Percentiles rank a stretch among this genome's conserved stretches.
phyloP scores from a whole-genome alignment of 2,888 invertebrate genomes.

The Lacanobia wlatinum region DNA sequence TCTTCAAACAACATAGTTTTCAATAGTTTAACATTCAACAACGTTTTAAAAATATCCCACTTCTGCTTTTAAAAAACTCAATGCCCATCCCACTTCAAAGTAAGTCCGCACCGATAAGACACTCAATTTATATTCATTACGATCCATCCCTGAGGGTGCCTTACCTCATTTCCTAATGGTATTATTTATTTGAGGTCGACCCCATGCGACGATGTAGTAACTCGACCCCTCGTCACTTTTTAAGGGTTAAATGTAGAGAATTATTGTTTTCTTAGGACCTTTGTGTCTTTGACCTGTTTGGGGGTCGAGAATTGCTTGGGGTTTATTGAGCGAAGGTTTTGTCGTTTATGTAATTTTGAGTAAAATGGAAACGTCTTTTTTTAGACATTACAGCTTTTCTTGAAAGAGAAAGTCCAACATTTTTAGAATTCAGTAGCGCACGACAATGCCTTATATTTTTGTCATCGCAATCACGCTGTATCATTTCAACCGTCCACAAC shows the following conservation, averaged over 20 bases:
- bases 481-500: no score
- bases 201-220: constrained; percentile 36
- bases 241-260: constrained; percentile 53
- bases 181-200: constrained; percentile 61
- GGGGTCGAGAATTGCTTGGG: background rate
- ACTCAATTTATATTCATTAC: constrained; percentile 67
- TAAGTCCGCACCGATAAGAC: constrained; percentile 43
- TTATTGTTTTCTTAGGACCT: constrained; percentile 62
- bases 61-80: background rate
- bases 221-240: constrained; percentile 60
- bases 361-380: background rate
- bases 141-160: constrained; percentile 49
- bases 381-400: no score
- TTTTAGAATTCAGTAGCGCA: no score
- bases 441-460: no score
- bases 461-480: no score
- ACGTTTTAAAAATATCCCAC: background rate
- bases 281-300: constrained; percentile 12
- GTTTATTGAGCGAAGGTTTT: constrained; percentile 15
- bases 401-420: no score
- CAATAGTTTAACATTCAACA: background rate
- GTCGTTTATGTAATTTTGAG: constrained; percentile 32
- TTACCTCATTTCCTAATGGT: constrained; percentile 66
- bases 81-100: constrained; percentile 7
- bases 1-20: background rate